Conservation (phyloP, 2,888 invertebrate species). For the Lepidochrysops patricia region DNA sequence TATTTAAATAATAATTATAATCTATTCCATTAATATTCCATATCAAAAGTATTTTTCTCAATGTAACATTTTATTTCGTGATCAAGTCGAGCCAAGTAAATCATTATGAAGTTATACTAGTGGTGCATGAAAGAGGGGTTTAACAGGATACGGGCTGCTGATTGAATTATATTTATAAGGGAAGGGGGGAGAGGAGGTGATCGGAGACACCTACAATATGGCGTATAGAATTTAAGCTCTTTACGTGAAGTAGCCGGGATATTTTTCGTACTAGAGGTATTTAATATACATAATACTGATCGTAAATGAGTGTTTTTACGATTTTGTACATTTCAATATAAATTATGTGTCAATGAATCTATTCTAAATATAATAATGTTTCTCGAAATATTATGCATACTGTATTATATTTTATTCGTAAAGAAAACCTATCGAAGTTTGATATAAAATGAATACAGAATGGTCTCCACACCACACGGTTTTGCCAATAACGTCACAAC, state of each 20-base stretch:
- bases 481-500: not conserved
- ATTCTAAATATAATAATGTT: too few species aligned
- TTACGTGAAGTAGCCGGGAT: not conserved
- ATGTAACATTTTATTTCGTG: not conserved
- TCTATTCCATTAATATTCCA: too few species aligned
- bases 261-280: not conserved
- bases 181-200: slow-evolving; percentile 33
- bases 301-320: too few species aligned
- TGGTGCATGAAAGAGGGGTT: slow-evolving; percentile 33
- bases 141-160: slow-evolving; percentile 54
- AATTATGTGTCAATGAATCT: too few species aligned
- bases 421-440: not conserved
- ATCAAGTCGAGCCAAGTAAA: not conserved
- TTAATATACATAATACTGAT: too few species aligned
- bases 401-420: not conserved
- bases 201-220: slow-evolving; percentile 7
- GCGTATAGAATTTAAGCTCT: not conserved
- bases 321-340: too few species aligned
- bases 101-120: slow-evolving; percentile 1
- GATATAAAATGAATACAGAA: not conserved
- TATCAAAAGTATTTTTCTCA: too few species aligned
- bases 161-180: slow-evolving; percentile 50
- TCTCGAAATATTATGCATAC: too few species aligned
- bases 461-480: not conserved
- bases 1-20: too few species aligned